phyloP scores from a whole-genome alignment of 2,888 invertebrate genomes.

The Thyatira batis region DNA sequence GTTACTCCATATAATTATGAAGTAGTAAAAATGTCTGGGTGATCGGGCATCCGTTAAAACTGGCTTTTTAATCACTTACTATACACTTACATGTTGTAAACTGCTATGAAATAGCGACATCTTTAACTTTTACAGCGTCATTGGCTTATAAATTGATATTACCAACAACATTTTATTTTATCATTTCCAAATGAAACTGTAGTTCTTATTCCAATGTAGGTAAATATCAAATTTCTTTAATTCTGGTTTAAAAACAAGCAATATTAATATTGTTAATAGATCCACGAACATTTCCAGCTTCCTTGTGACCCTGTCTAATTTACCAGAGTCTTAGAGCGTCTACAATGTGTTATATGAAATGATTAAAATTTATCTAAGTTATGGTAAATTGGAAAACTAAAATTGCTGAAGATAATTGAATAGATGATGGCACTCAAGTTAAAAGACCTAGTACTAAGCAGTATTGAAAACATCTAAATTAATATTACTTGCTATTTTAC shows the following conservation, averaged over 20 bases:
- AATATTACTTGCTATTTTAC: too few relatives aligned
- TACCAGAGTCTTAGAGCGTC: not conserved
- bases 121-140: conserved; percentile 24
- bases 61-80: conserved; percentile 27
- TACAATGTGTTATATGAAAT: not conserved
- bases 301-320: conserved; percentile 7
- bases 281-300: conserved; percentile 1
- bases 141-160: conserved; percentile 19
- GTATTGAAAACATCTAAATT: too few relatives aligned
- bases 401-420: too few relatives aligned
- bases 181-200: not conserved
- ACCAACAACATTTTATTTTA: not conserved
- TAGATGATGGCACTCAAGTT: too few relatives aligned
- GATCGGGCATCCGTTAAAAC: conserved; percentile 22
- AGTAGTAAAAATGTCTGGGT: conserved; percentile 1
- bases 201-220: not conserved
- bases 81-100: conserved; percentile 24
- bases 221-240: not conserved
- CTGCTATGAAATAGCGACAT: conserved; percentile 7
- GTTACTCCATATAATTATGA: not conserved
- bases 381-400: not conserved
- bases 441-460: too few relatives aligned
- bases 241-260: not conserved
- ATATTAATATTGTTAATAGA: not conserved
- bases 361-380: not conserved